Evolutionary conservation across 1,140 invertebrate species (phyloP).

Genomic region (Lineus longissimus): DNA sequence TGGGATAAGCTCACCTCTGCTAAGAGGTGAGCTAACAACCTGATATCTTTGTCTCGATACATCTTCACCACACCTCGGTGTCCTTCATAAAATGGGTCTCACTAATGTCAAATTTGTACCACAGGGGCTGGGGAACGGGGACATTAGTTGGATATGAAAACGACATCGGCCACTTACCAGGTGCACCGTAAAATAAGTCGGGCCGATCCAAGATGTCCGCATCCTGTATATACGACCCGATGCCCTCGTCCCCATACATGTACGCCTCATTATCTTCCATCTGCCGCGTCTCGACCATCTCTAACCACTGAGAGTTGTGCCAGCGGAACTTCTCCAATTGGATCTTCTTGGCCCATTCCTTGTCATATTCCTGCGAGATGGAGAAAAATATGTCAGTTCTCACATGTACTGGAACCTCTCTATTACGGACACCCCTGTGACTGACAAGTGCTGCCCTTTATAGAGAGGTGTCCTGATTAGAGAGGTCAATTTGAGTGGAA

Average conservation of each 20-base stretch:
- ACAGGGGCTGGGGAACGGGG: too few relatives aligned
- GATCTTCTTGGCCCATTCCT: constrained; percentile 86
- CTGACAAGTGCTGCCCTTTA: too few relatives aligned
- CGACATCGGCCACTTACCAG: constrained; percentile 20
- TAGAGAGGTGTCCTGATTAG: too few relatives aligned
- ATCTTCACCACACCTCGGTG: too few relatives aligned
- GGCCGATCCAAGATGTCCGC: constrained; percentile 49
- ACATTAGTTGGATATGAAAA: not conserved
- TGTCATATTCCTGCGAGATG: constrained; percentile 69
- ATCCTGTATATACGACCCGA: constrained; percentile 47
- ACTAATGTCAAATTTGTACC: too few relatives aligned
- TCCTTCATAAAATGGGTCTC: too few relatives aligned
- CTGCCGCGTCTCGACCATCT: constrained; percentile 72
- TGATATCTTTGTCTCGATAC: too few relatives aligned
- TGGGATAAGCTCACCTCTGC: too few relatives aligned
- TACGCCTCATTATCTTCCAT: constrained; percentile 43
- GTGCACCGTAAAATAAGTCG: constrained; percentile 44
- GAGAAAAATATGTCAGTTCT: constrained; percentile 17
- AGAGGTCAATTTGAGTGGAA: too few relatives aligned
- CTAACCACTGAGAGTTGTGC: constrained; percentile 96
- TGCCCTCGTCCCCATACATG: constrained; percentile 45
- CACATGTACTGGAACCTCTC: too few relatives aligned
- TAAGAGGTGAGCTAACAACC: too few relatives aligned
- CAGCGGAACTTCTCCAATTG: constrained; percentile 91
- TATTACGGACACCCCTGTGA: too few relatives aligned